phyloP scores from a whole-genome alignment of 2,888 invertebrate species.

The Cyclophora punctaria region DNA sequence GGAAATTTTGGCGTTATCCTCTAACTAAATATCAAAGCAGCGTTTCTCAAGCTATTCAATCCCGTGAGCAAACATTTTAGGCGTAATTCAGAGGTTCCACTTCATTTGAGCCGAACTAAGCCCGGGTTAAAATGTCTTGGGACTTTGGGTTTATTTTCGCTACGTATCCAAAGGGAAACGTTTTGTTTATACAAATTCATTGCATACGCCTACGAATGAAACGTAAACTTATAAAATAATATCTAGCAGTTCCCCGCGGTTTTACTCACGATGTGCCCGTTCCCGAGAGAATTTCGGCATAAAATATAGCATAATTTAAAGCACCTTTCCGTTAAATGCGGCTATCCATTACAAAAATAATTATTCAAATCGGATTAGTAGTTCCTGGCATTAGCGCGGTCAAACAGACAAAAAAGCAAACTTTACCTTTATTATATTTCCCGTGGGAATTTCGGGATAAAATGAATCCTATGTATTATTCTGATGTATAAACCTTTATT shows the following conservation, averaged over 20 bases:
- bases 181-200: constrained; percentile 46
- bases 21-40: constrained; percentile 25
- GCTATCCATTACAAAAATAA: too few relatives aligned
- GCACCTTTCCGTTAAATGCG: too few relatives aligned
- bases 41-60: constrained; percentile 29
- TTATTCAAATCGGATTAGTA: too few relatives aligned
- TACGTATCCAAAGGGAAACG: constrained; percentile 39
- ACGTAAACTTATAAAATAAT: constrained; percentile 37
- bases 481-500: too few relatives aligned
- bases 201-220: constrained; percentile 40
- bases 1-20: constrained; percentile 15
- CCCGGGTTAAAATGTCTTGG: constrained; percentile 40
- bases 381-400: too few relatives aligned
- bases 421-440: too few relatives aligned
- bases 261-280: not conserved
- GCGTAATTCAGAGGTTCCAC: constrained; percentile 41
- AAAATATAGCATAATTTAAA: too few relatives aligned
- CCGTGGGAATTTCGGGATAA: too few relatives aligned
- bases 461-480: too few relatives aligned
- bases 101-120: constrained; percentile 45
- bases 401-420: too few relatives aligned
- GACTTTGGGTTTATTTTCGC: constrained; percentile 48
- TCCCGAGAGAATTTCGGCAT: too few relatives aligned
- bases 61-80: constrained; percentile 38
- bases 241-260: constrained; percentile 13